phyloP scores from a whole-genome alignment of 2,113 vertebrate species.

The Atlantisia rogersi region DNA sequence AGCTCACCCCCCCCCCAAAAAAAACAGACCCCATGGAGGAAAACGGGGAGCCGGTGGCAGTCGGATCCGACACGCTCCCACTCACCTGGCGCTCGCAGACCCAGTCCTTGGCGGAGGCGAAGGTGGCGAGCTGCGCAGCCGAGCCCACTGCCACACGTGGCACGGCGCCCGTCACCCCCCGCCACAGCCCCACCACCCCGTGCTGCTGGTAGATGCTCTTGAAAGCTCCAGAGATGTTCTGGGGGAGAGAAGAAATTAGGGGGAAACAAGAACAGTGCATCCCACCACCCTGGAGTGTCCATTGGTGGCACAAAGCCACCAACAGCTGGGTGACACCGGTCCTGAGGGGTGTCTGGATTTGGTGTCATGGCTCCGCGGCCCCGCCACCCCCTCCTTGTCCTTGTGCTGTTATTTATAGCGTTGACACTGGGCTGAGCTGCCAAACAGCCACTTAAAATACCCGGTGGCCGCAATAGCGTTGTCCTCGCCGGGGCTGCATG shows the following conservation, averaged over 20 bases:
- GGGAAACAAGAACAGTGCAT: too few relatives aligned
- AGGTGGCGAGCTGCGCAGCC: conserved; percentile 89
- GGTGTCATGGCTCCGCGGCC: not conserved
- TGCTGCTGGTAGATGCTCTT: conserved; percentile 87
- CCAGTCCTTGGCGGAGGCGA: conserved; percentile 89
- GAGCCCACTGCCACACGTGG: conserved; percentile 93
- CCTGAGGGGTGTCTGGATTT: not conserved
- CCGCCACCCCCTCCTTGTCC: not conserved
- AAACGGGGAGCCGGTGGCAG: rapidly evolving
- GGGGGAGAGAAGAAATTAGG: not conserved
- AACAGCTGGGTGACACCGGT: not conserved
- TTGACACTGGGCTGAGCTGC: not conserved
- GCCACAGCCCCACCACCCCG: conserved; percentile 88
- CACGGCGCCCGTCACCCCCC: conserved; percentile 88
- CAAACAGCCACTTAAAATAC: conserved; percentile 9
- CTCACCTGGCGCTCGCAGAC: conserved; percentile 78
- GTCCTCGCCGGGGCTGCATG: rapidly evolving
- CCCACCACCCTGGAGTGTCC: too few relatives aligned
- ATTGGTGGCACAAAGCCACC: not conserved
- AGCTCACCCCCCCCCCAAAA: not conserved
- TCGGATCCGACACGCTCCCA: rapidly evolving
- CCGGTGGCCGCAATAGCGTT: not conserved
- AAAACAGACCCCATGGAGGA: not conserved
- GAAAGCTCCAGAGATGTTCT: conserved; percentile 85
- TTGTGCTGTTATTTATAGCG: conserved; percentile 8